These are phyloP conservation scores for Electrona antarctica DNA, from an alignment of 2,113 vertebrate species.

Conservation along the genomic window DNA sequence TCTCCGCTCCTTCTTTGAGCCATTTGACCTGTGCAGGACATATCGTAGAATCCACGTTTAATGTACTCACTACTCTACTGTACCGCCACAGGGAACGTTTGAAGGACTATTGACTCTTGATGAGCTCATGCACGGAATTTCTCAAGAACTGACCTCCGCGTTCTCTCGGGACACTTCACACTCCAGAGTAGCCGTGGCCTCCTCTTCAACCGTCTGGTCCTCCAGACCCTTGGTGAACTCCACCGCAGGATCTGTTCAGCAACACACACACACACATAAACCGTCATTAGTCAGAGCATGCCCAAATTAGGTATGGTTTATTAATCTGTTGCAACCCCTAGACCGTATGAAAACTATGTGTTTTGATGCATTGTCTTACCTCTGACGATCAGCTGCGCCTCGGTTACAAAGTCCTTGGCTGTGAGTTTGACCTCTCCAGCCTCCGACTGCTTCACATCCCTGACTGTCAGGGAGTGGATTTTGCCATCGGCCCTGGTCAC, in stretches of 20 bases:
- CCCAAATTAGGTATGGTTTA: no score
- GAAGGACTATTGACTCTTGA: no score
- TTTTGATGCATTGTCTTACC: slow-evolving; percentile 70
- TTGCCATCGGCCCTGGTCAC: slow-evolving; percentile 87
- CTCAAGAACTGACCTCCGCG: slow-evolving; percentile 81
- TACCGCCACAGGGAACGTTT: no score
- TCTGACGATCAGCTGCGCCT: slow-evolving; percentile 89
- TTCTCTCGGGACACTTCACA: slow-evolving; percentile 96
- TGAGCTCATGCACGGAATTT: no score
- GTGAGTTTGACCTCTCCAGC: slow-evolving; percentile 90
- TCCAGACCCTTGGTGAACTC: slow-evolving; percentile 96
- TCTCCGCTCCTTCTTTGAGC: slow-evolving; percentile 93
- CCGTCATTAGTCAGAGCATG: no score
- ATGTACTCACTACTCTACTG: no score
- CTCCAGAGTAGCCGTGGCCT: slow-evolving; percentile 89
- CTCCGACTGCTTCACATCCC: slow-evolving; percentile 89
- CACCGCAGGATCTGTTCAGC: slow-evolving; percentile 88
- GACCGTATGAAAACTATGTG: no score
- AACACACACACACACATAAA: background rate
- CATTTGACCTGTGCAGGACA: slow-evolving; percentile 81
- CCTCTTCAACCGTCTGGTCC: slow-evolving; percentile 97
- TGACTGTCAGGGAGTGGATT: slow-evolving; percentile 87
- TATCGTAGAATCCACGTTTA: no score
- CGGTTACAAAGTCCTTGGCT: slow-evolving; percentile 91
- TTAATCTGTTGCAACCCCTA: no score